Conservation (phyloP, 2,113 vertebrate species). For the Anoura caudifer region DNA sequence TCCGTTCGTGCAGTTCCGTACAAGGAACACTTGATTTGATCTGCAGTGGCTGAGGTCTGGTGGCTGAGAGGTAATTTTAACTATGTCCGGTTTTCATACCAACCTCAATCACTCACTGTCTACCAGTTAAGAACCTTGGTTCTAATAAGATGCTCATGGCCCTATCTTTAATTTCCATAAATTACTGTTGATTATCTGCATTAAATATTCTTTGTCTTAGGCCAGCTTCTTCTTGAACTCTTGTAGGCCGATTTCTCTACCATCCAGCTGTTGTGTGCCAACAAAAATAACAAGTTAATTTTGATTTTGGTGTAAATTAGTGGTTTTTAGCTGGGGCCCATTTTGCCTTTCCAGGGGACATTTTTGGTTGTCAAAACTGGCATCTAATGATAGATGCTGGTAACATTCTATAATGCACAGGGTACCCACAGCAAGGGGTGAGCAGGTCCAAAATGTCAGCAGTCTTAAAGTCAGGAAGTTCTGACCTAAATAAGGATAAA, state of each 20-base stretch:
- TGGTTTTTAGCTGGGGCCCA: background rate
- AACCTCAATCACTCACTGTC: constrained; percentile 52
- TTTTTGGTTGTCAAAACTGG: background rate
- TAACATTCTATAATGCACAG: background rate
- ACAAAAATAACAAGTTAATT: constrained; percentile 18
- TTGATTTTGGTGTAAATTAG: background rate
- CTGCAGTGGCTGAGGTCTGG: constrained; percentile 10
- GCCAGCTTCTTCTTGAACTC: background rate
- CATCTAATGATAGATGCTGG: background rate
- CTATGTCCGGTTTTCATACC: constrained; percentile 52
- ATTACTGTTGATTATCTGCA: constrained; percentile 51
- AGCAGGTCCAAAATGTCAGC: background rate
- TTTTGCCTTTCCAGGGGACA: background rate
- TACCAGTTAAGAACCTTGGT: background rate
- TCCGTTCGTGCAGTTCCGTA: constrained; percentile 40
- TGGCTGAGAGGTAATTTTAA: constrained; percentile 41
- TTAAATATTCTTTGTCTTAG: constrained; percentile 34
- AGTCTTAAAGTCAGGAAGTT: background rate
- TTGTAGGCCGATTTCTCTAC: background rate
- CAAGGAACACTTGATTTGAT: constrained; percentile 58
- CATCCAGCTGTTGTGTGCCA: background rate
- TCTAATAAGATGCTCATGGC: constrained; percentile 40
- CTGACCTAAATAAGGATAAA: background rate
- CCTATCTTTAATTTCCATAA: constrained; percentile 48
- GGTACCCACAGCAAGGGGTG: background rate